Evolutionary conservation across 2,888 invertebrate species (phyloP).

Genomic region (Euzetes globulus): DNA sequence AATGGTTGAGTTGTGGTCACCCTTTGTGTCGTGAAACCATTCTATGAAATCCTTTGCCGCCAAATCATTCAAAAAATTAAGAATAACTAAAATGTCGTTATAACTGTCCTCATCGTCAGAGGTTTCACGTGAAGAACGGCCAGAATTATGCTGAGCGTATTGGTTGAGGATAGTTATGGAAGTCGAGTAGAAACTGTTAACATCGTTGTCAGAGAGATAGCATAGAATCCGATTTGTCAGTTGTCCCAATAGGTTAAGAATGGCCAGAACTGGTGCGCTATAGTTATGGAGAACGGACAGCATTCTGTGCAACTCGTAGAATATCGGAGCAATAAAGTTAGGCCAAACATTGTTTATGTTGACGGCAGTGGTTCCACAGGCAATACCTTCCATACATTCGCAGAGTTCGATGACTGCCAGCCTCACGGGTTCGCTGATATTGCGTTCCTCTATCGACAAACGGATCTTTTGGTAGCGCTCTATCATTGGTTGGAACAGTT

Average conservation of each 20-base stretch:
- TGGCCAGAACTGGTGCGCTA: slow-evolving; percentile 66
- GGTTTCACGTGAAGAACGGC: slow-evolving; percentile 44
- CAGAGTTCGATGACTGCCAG: slow-evolving; percentile 33
- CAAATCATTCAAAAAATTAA: slow-evolving; percentile 63
- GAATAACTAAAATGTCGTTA: slow-evolving; percentile 67
- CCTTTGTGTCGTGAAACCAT: slow-evolving; percentile 46
- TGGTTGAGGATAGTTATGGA: slow-evolving; percentile 60
- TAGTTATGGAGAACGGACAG: slow-evolving; percentile 69
- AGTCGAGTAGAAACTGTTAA: slow-evolving; percentile 31
- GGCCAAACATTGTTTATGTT: slow-evolving; percentile 50
- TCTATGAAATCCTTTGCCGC: slow-evolving; percentile 55
- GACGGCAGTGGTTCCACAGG: slow-evolving; percentile 42
- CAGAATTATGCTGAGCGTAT: slow-evolving; percentile 53
- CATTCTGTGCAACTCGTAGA: slow-evolving; percentile 62
- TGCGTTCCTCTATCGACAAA: background rate
- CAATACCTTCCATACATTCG: slow-evolving; percentile 41
- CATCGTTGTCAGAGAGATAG: slow-evolving; percentile 49
- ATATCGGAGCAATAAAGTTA: slow-evolving; percentile 57
- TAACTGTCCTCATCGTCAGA: slow-evolving; percentile 64
- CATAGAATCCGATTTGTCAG: slow-evolving; percentile 64
- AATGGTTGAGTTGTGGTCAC: slow-evolving; percentile 35
- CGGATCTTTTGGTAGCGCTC: slow-evolving; percentile 26
- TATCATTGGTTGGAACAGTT: slow-evolving; percentile 29
- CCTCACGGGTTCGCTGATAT: slow-evolving; percentile 21
- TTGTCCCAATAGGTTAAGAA: slow-evolving; percentile 64